A percentile compares a stretch with the other conserved stretches of the same genome.
phyloP scores from a whole-genome alignment of 2,888 invertebrate species.

The Ischnura elegans region DNA sequence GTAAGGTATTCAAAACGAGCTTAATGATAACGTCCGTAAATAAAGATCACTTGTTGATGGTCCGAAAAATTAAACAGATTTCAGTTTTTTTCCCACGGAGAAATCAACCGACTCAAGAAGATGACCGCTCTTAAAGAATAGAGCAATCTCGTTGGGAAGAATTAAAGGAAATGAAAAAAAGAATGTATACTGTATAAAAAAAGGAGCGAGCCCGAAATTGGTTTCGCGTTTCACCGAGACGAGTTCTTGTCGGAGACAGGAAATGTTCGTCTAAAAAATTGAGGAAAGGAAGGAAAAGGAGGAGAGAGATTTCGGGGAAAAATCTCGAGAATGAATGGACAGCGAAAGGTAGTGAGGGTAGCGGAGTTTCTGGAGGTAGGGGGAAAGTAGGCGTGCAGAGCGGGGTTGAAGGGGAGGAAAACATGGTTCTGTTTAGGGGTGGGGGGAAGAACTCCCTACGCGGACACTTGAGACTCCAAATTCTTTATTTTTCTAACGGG shows the following conservation, averaged over 20 bases:
- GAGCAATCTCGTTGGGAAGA: neutral
- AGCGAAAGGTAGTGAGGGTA: constrained; percentile 7
- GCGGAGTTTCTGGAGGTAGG: neutral
- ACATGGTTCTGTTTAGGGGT: neutral
- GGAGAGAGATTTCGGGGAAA: neutral
- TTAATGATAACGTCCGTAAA: neutral
- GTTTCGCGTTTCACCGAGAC: constrained; percentile 27
- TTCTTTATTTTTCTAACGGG: constrained; percentile 28
- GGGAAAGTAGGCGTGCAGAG: neutral
- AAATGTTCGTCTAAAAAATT: neutral
- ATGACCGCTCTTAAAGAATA: neutral
- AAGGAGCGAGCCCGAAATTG: neutral
- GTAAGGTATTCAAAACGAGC: neutral
- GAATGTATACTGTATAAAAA: neutral
- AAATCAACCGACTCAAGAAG: neutral
- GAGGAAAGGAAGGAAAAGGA: neutral
- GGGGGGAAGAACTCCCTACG: neutral
- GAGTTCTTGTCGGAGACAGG: constrained; percentile 12
- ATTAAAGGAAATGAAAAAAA: neutral
- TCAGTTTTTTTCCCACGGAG: neutral
- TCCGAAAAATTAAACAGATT: neutral
- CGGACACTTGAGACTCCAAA: neutral
- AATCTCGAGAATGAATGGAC: neutral
- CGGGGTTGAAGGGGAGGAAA: neutral
- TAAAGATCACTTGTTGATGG: neutral